phyloP scores from a whole-genome alignment of 2,113 vertebrate genomes.

The Callocephalon fimbriatum region DNA sequence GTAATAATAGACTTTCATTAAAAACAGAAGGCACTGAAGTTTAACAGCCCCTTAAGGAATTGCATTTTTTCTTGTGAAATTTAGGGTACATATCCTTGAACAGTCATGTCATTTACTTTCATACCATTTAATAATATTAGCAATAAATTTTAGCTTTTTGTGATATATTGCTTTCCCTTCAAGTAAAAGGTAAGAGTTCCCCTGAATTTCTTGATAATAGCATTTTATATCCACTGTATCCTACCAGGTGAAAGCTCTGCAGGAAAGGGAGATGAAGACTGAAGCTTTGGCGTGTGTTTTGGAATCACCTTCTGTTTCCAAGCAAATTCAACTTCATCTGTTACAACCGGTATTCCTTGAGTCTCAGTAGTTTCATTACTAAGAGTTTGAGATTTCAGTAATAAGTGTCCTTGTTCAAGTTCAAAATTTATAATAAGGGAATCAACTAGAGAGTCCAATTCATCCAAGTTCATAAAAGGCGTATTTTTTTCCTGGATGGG shows the following conservation, averaged over 20 bases:
- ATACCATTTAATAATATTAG: not conserved
- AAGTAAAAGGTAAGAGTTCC: not conserved
- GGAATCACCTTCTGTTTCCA: slow-evolving; percentile 37
- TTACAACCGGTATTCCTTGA: not conserved
- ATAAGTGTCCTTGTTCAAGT: slow-evolving; percentile 22
- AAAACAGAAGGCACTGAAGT: not conserved
- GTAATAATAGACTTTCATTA: not conserved
- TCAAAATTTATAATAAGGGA: slow-evolving; percentile 75
- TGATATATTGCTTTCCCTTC: not conserved
- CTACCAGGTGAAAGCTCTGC: slow-evolving; percentile 22
- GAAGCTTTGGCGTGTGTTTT: slow-evolving; percentile 58
- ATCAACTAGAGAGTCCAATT: slow-evolving; percentile 77
- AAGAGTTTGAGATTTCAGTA: not conserved
- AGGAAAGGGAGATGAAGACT: not conserved
- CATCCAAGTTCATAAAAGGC: slow-evolving; percentile 29
- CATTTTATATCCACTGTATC: slow-evolving; percentile 85
- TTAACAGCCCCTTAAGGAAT: not conserved
- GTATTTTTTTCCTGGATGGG: not conserved
- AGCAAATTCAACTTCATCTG: not conserved
- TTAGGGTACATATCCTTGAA: not conserved
- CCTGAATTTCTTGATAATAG: not conserved
- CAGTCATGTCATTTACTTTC: not conserved
- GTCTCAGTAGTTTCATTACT: not conserved
- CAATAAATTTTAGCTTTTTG: not conserved
- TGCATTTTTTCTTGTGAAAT: not conserved